These are phyloP conservation scores for Patiria miniata DNA, from an alignment of 35 echinoderm and acorn worm genomes.

Conservation along the genomic window DNA sequence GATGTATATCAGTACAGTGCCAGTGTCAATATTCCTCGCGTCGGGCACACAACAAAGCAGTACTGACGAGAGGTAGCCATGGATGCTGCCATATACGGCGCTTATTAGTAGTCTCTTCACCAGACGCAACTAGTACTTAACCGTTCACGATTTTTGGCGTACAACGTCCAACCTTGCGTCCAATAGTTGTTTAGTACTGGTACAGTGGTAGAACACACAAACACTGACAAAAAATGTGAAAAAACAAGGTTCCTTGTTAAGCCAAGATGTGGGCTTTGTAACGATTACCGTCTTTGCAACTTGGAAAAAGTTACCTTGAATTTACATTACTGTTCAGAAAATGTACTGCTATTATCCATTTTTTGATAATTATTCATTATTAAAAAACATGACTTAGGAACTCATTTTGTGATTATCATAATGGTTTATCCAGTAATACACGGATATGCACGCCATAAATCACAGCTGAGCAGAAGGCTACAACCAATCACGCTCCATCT, in stretches of 20 bases:
- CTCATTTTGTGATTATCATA: too few relatives aligned
- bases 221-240: not conserved
- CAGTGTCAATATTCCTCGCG: not conserved
- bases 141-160: not conserved
- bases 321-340: too few relatives aligned
- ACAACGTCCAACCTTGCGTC: not conserved
- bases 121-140: not conserved
- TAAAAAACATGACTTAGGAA: too few relatives aligned
- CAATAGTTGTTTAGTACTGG: not conserved
- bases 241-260: not conserved
- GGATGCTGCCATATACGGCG: not conserved
- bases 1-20: not conserved
- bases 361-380: too few relatives aligned
- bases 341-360: too few relatives aligned
- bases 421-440: not conserved
- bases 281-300: not conserved
- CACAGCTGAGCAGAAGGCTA: not conserved
- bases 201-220: not conserved
- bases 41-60: not conserved
- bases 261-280: not conserved
- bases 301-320: not conserved
- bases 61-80: not conserved
- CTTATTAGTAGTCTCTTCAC: not conserved
- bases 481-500: not conserved
- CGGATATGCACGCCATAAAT: not conserved